Evolutionary conservation across 1,140 invertebrate genomes (phyloP).

Genomic region (Melitaea cinxia): DNA sequence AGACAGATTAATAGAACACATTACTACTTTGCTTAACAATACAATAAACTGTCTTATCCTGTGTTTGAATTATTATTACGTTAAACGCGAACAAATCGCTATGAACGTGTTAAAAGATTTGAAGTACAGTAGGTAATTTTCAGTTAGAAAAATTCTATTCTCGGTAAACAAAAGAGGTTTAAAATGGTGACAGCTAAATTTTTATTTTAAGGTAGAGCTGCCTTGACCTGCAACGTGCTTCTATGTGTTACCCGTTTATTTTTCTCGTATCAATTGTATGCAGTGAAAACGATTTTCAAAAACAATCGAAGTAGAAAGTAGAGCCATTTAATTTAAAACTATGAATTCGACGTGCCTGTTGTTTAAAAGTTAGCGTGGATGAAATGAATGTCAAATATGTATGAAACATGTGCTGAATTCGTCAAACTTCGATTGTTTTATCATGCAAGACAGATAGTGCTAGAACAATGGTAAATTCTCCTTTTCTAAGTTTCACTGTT

Average conservation of each 20-base stretch:
- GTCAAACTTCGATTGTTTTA: constrained; percentile 37
- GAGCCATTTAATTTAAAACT: constrained; percentile 30
- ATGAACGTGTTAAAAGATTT: not conserved
- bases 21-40: not conserved
- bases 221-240: constrained; percentile 53
- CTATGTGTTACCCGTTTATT: constrained; percentile 10
- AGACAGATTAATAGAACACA: not conserved
- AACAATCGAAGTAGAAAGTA: constrained; percentile 58
- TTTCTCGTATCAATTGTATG: constrained; percentile 17
- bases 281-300: constrained; percentile 42
- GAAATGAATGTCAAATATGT: not conserved
- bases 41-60: constrained; percentile 1
- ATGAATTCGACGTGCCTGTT: constrained; percentile 41
- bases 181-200: no score
- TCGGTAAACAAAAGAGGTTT: constrained; percentile 27
- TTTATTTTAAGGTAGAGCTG: no score
- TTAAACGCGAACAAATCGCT: not conserved
- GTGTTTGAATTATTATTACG: not conserved
- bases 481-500: constrained; percentile 47
- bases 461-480: constrained; percentile 47
- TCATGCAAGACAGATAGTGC: constrained; percentile 26
- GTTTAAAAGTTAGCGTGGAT: constrained; percentile 28
- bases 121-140: not conserved
- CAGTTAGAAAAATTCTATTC: not conserved
- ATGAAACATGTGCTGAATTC: constrained; percentile 34